Evolutionary conservation across 2,113 vertebrate species (phyloP).

Genomic region (Scartelaos histophorus): DNA sequence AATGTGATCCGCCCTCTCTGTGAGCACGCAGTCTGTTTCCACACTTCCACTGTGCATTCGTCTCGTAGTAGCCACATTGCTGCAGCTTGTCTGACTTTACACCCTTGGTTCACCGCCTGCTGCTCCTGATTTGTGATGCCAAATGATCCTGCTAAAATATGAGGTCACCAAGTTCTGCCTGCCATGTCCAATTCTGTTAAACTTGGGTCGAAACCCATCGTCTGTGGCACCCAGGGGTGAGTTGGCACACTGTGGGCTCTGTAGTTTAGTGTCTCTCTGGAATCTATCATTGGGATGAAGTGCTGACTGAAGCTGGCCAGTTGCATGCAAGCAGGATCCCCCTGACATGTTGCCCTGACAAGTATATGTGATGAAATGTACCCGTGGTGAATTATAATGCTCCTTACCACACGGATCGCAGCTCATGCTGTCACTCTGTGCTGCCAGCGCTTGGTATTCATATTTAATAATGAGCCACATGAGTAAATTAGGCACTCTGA

Average conservation of each 20-base stretch:
- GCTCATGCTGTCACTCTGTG: not conserved
- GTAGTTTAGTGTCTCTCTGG: conserved; percentile 37
- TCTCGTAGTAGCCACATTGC: conserved; percentile 9
- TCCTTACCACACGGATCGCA: conserved; percentile 12
- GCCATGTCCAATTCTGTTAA: conserved; percentile 12
- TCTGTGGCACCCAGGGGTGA: not conserved
- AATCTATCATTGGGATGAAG: conserved; percentile 43
- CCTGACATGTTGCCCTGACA: conserved; percentile 55
- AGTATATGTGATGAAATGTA: conserved; percentile 56
- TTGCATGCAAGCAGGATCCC: conserved; percentile 45
- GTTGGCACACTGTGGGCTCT: conserved; percentile 15
- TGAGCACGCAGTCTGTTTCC: not conserved
- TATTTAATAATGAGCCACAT: conserved; percentile 3
- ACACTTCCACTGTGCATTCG: not conserved
- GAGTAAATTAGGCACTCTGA: conserved; percentile 3
- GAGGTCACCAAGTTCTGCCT: conserved; percentile 18
- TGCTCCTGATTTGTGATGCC: conserved; percentile 12
- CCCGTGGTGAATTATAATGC: conserved; percentile 47
- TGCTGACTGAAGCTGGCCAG: conserved; percentile 52
- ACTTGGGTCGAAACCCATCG: not conserved
- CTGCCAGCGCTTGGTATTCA: conserved; percentile 16
- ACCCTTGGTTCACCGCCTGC: conserved; percentile 28
- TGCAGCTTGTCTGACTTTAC: conserved; percentile 13
- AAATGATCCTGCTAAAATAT: conserved; percentile 22
- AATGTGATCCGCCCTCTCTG: not conserved